Evolutionary conservation across 2,113 vertebrate genomes (phyloP), one percentile per base, ranked within the genome.

Genomic region (Macrotus californicus): DNA sequence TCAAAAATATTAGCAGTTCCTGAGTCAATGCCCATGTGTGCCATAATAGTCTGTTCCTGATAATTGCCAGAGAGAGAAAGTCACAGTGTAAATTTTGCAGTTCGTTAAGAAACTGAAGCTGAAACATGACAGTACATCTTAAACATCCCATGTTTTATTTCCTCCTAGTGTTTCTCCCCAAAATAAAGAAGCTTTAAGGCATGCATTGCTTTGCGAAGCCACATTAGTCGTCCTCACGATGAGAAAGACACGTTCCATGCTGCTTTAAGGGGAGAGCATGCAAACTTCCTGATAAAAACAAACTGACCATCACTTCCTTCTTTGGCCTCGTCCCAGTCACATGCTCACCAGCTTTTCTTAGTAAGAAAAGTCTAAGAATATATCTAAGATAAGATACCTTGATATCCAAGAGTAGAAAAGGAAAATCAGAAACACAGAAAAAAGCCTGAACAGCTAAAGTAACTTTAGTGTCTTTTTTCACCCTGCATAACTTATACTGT

Each of bases 1-100:
- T 98, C 98, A 98, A 99, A 99, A 97, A 98, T 96, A 97, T 97
- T 82, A 96, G 97, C 0, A 0, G 98, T 72, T 98, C 98, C 98
- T 79, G 98, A 98, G 97, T 98, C 98, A 97, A 97, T 96, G 93
- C 98, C 98, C 98, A 97, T 96, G 46, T 97, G 98, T 73, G 98
- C 98, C 98, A 98, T 98, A 59, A 98, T 75, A 67, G 93, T 95
- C 93, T 97, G 98, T 39, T 98, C 98, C 98, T 98, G 94, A 67
- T 88, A 83, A 96, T 85, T 34, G 64, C 26, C 98, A 94, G 93
- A 97, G 87, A 97, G 81, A 98, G 95, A 97, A 97, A 77, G 86
- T 75, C 67, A 91, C 18, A 48, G 0, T 88, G 92, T 92, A 90
- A 95, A 48, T 15, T 8, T 11, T 52, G 48, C 19, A 77, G 61